These are phyloP conservation scores for Neotoma lepida DNA, from an alignment of 2,113 vertebrate species.

Conservation along the genomic window DNA sequence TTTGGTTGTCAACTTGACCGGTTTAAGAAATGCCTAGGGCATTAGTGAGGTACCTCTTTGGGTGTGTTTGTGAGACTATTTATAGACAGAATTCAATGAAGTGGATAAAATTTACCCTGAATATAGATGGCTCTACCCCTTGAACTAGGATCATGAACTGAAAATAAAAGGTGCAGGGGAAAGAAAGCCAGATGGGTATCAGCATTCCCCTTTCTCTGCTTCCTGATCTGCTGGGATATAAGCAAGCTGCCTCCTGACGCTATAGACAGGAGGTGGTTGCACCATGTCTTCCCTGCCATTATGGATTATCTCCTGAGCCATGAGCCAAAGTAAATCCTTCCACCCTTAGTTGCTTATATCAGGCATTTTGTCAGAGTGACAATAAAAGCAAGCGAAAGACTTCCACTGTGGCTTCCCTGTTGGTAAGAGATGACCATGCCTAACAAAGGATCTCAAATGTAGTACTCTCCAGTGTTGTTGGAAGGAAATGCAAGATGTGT, in stretches of 20 bases:
- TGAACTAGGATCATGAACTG: not conserved
- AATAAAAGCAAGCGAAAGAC: not conserved
- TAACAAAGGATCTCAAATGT: not conserved
- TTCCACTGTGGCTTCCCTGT: not conserved
- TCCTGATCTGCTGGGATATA: not conserved
- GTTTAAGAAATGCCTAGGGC: not conserved
- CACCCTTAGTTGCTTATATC: not conserved
- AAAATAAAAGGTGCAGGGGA: not conserved
- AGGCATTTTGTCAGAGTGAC: not conserved
- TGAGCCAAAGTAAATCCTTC: not conserved
- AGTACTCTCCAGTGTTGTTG: not conserved
- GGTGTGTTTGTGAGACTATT: not conserved
- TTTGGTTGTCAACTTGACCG: not conserved
- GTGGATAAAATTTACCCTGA: not conserved
- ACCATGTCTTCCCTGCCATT: not conserved
- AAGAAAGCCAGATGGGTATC: not conserved
- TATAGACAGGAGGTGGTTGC: not conserved
- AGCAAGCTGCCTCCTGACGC: not conserved
- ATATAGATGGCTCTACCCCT: not conserved
- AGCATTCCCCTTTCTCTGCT: not conserved
- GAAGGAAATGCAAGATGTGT: accelerated
- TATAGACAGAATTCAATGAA: not conserved
- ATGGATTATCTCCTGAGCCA: not conserved
- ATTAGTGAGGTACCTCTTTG: not conserved
- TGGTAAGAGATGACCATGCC: not conserved